Evolutionary conservation across 1,140 invertebrate genomes (phyloP), one percentile per base, ranked within the genome.

Genomic region (Zaprionus africanus): DNA sequence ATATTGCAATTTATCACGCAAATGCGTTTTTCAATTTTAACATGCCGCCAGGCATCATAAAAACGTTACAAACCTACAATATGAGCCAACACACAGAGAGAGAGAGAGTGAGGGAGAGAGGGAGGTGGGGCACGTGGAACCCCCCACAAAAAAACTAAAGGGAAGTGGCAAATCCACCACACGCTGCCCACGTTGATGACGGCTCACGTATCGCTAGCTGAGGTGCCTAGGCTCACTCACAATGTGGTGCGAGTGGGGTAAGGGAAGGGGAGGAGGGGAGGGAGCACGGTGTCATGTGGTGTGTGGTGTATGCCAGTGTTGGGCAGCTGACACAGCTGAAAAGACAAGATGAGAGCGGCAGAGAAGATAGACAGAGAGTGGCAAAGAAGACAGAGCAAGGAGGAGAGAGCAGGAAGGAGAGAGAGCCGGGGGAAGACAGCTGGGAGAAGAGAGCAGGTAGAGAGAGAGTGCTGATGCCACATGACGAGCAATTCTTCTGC

Each of bases 1-100:
- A 92, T 92, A 92, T 92, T 92, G 91, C 91, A 92, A 92, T 92
- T 92, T 92, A 92, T 92, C 91, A 92, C 91, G 91, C 91, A 92
- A 92, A 92, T 92, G 91, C 91, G 91, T 92, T 92, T 92, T 92
- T 92, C 91, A 92, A 92, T 92, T 92, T 92, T 90, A 92, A 92
- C 90, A 92, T 88, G 90, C 90, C 90, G 90, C 90, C 83, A 92
- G 90, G 90, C 90, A 92, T 92, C 90, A 92, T 92, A 92, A 92
- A 92, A 92, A 85, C 80, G 86, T 87, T 91, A 85, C 85, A 85
- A 90, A 90, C 85, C 84, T 81, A 88, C 85, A 88, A 90, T 90
- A 85, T 79, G 85, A 85, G 81, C 84, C 79, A 85, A 79, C 75
- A 88, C 73, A 72, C 49, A 70, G 5, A 63, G 41, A 63, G 19